phyloP scores from a whole-genome alignment of 2,113 vertebrate genomes.

The Amazona guildingii region DNA sequence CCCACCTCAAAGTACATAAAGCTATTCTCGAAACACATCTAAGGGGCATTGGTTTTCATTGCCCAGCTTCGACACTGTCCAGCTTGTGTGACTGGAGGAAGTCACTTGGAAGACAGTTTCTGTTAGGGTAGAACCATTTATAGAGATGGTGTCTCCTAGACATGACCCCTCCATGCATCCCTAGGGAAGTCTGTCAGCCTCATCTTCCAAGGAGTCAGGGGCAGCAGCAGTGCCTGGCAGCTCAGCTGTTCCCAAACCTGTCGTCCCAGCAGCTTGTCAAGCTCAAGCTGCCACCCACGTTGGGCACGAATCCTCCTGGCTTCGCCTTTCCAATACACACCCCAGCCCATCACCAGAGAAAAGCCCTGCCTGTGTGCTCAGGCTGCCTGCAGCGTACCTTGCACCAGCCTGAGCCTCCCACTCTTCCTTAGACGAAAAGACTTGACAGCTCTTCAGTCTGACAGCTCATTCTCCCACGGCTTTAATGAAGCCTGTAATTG shows the following conservation, averaged over 20 bases:
- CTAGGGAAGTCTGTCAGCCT: not conserved
- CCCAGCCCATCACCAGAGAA: not conserved
- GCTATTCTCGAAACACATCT: not conserved
- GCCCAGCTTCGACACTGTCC: accelerated
- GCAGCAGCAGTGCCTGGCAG: not conserved
- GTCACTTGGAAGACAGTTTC: not conserved
- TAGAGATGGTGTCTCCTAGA: not conserved
- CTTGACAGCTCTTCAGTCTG: slow-evolving; percentile 8
- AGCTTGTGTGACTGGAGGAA: not conserved
- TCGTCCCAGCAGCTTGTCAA: accelerated
- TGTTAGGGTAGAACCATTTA: not conserved
- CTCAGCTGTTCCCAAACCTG: not conserved
- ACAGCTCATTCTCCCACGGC: slow-evolving; percentile 4
- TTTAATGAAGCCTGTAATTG: slow-evolving; percentile 44
- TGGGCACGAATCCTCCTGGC: not conserved
- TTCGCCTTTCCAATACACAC: not conserved
- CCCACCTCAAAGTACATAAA: not conserved
- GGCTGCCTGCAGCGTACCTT: not conserved
- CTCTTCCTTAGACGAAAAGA: not conserved
- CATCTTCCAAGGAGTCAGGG: not conserved
- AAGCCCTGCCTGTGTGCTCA: not conserved
- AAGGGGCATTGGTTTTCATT: not conserved
- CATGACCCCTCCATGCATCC: not conserved
- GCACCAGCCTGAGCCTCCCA: not conserved
- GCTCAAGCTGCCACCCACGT: not conserved